phyloP scores from a whole-genome alignment of 2,888 invertebrate species.

The Venustoraphidia nigricollis region DNA sequence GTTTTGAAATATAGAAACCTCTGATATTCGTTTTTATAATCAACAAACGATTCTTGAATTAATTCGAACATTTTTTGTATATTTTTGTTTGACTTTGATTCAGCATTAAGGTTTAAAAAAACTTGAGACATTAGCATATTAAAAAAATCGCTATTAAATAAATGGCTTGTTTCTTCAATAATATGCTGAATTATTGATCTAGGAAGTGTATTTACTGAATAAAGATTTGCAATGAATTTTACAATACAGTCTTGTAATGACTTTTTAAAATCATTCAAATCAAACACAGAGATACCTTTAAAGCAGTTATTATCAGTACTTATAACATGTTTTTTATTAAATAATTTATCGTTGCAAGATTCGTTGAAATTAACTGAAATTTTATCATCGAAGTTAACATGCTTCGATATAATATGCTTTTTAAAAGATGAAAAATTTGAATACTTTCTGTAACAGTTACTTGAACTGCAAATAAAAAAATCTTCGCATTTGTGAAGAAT shows the following conservation, averaged over 20 bases:
- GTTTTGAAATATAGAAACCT: neutral
- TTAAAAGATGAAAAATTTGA: neutral
- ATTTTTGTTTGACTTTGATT: no score
- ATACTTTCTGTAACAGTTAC: neutral
- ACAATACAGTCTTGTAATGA: neutral
- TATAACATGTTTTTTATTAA: neutral
- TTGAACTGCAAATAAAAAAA: neutral
- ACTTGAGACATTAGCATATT: no score
- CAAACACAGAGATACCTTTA: no score
- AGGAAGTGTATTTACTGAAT: constrained; percentile 1
- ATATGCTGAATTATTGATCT: constrained; percentile 6
- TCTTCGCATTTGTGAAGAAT: neutral
- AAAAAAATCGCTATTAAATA: constrained; percentile 2
- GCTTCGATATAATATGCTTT: neutral
- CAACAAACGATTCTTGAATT: neutral
- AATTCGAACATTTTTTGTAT: no score
- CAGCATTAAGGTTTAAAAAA: no score
- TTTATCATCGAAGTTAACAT: neutral
- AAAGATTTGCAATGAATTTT: constrained; percentile 1
- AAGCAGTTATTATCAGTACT: neutral
- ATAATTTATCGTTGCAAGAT: neutral
- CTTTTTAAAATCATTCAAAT: no score
- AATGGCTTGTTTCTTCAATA: constrained; percentile 5
- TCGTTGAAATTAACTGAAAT: neutral
- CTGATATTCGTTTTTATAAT: neutral